Evolutionary conservation across 30 jellyfish, hydroid and myxozoan species (phyloP), one percentile per base, ranked within the genome.

Genomic region (Aurelia sp.): DNA sequence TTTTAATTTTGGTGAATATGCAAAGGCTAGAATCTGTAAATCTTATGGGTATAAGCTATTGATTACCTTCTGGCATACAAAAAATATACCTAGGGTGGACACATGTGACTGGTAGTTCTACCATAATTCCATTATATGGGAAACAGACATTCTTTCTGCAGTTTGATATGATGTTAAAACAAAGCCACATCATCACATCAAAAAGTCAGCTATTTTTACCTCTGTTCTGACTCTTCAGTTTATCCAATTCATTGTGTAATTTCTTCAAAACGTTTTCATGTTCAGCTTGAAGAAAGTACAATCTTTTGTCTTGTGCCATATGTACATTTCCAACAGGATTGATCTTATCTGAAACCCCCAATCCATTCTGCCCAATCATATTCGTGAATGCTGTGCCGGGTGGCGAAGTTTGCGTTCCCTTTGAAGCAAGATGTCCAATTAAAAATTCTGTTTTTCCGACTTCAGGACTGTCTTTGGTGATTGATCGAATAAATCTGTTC

Each of bases 361-460:
- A 51, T 27, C 74, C 74, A 35, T 59, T 23, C 3, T 11, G n/a
- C 2, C 47, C 81, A 9, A 61, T 8, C 11, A 50, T 4, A 27
- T 47, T 52, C 3, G 61, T 44, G 12, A 70, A 23, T 15, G 90
- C 85, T 3, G 90, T 62, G 18, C 77, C 50, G 7, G 96, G 87
- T 4, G 96, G 96, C 20, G 87, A 66, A 0, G 96, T 87, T 62
- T 87, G 96, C 7, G 96, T 87, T 41, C 96, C 44, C 40, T 57
- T 76, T 7, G 80, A 76, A 10, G 90, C 33, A 33, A 71, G 27
- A 10, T 68, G 86, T 37, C 82, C 67, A 15, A 76, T 10, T 19
- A 76, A 27, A 16, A 71, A 17, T 64, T 87, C 90, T 41, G 86
- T 53, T 60, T 76, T 87, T 12, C 78, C 86, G 40, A 23, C 30